phyloP scores from a whole-genome alignment of 2,797 vertebrate genomes.

The Tympanoctomys barrerae region DNA sequence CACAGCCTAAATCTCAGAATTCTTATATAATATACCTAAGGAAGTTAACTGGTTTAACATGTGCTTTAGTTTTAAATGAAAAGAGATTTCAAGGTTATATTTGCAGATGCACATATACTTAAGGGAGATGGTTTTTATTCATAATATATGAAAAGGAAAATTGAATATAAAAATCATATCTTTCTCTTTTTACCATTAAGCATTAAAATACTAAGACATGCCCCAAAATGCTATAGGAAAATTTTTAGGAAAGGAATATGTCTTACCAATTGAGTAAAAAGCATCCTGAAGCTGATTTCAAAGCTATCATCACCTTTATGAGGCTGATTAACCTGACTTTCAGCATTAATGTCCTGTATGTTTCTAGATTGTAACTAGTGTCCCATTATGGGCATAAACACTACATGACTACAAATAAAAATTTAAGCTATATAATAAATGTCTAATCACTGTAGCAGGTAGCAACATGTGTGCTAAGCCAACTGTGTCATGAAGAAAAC shows the following conservation, averaged over 20 bases:
- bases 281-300: constrained; percentile 53
- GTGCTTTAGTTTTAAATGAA: constrained; percentile 54
- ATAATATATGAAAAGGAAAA: constrained; percentile 54
- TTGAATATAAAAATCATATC: neutral
- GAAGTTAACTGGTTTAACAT: constrained; percentile 44
- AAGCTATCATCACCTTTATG: constrained; percentile 19
- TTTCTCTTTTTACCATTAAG: constrained; percentile 25
- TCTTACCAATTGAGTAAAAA: constrained; percentile 23
- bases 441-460: neutral
- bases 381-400: constrained; percentile 51
- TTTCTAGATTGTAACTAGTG: constrained; percentile 65
- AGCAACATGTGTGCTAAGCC: neutral
- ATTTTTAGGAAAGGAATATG: constrained; percentile 22
- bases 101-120: constrained; percentile 10
- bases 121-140: constrained; percentile 5
- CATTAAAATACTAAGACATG: constrained; percentile 39
- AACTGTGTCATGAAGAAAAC: neutral
- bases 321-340: constrained; percentile 62
- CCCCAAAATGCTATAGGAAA: neutral
- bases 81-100: constrained; percentile 26
- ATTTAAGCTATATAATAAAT: constrained; percentile 34
- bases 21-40: constrained; percentile 38
- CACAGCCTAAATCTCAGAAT: constrained; percentile 49
- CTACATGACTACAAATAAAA: constrained; percentile 56
- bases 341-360: constrained; percentile 17